A percentile compares a stretch with the other conserved stretches of the same genome.
Conservation (phyloP, 2,113 vertebrate genomes). For the Galbula dea region DNA sequence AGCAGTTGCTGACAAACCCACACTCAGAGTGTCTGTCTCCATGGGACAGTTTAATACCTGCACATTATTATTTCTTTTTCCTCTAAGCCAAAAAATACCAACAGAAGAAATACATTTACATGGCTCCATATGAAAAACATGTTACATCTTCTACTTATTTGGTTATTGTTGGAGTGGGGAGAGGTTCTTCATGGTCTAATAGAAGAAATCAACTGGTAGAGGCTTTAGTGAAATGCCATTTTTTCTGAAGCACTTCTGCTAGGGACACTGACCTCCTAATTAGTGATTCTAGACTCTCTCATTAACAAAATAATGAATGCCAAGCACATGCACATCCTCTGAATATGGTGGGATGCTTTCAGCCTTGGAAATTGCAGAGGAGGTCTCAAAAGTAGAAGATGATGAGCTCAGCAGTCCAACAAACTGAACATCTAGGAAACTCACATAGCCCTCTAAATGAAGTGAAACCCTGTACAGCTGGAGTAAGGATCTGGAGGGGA, state of each 20-base stretch:
- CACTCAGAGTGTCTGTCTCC: not conserved
- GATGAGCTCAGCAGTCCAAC: not conserved
- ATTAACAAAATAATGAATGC: not conserved
- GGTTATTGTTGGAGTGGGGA: too few relatives aligned
- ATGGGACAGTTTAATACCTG: not conserved
- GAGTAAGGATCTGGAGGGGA: not conserved
- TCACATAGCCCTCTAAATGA: rapidly evolving
- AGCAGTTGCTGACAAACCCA: not conserved
- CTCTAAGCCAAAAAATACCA: not conserved
- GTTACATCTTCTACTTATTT: not conserved
- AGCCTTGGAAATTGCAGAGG: not conserved
- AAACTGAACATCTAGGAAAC: not conserved
- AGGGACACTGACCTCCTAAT: not conserved
- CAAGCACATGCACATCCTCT: not conserved
- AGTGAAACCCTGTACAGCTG: not conserved
- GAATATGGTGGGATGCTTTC: not conserved
- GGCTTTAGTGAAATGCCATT: not conserved
- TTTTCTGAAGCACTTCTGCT: not conserved
- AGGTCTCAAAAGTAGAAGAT: not conserved
- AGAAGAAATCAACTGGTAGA: not conserved
- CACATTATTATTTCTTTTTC: not conserved
- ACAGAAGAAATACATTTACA: not conserved
- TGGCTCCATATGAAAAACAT: not conserved
- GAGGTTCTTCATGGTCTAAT: not conserved
- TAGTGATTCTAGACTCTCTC: not conserved